A percentile compares a stretch with the other conserved stretches of the same genome.
phyloP scores from a whole-genome alignment of 2,797 vertebrate genomes.

The Adrianichthys oophorus region DNA sequence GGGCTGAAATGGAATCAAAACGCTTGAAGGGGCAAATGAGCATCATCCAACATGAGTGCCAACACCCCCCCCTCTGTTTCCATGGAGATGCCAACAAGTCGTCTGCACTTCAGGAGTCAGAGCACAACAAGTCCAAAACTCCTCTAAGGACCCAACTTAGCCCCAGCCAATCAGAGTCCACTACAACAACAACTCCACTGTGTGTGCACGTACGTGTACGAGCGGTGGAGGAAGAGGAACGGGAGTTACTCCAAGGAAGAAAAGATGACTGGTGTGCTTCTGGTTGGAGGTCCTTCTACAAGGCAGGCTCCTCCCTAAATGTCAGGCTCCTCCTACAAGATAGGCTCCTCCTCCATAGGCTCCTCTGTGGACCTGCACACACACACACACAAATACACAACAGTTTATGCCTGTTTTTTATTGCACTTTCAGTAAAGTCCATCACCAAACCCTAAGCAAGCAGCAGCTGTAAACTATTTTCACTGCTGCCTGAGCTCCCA shows the following conservation, averaged over 20 bases:
- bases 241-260: constrained; percentile 56
- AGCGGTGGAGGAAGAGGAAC: constrained; percentile 30
- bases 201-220: constrained; percentile 31
- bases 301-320: constrained; percentile 81
- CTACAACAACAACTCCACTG: constrained; percentile 26
- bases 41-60: constrained; percentile 13
- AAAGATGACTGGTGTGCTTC: constrained; percentile 50
- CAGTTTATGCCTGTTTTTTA: no score
- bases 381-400: neutral
- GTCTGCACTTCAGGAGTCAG: constrained; percentile 48
- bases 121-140: constrained; percentile 11
- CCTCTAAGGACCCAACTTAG: constrained; percentile 24
- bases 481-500: no score
- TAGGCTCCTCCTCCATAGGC: constrained; percentile 94
- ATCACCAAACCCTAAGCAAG: no score
- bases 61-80: constrained; percentile 41
- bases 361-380: constrained; percentile 85
- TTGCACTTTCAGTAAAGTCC: no score
- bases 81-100: constrained; percentile 63
- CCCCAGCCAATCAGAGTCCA: constrained; percentile 32
- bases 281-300: constrained; percentile 72
- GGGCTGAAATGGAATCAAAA: constrained; percentile 25
- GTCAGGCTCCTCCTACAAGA: constrained; percentile 74
- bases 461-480: no score
- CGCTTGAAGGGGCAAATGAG: constrained; percentile 9